phyloP scores from a whole-genome alignment of 2,888 invertebrate species.

The Cephus runcator region DNA sequence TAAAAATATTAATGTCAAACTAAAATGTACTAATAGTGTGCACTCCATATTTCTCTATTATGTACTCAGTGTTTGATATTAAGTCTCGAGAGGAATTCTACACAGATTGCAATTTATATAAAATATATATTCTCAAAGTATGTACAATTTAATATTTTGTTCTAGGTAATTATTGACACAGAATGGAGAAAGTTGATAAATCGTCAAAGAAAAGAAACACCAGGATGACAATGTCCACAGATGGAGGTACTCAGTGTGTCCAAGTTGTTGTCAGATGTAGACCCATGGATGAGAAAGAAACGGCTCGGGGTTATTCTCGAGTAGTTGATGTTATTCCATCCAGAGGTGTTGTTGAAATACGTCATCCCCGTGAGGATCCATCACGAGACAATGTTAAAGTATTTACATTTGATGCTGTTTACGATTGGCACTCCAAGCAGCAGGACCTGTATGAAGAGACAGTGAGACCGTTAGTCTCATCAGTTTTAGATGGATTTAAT shows the following conservation, averaged over 20 bases:
- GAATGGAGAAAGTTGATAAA: constrained; percentile 47
- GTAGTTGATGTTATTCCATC: constrained; percentile 87
- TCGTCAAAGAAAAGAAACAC: constrained; percentile 41
- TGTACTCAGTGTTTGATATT: neutral
- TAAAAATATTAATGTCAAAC: neutral
- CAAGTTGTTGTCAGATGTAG: constrained; percentile 98
- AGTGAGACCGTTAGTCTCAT: constrained; percentile 92
- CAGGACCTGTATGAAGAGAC: constrained; percentile 96
- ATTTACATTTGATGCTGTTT: constrained; percentile 98
- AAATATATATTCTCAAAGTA: neutral
- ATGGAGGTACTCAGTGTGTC: constrained; percentile 75
- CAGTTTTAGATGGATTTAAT: constrained; percentile 97
- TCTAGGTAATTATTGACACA: neutral
- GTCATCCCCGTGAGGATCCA: constrained; percentile 80
- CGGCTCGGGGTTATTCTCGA: constrained; percentile 76
- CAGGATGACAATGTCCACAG: constrained; percentile 34
- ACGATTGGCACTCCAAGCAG: constrained; percentile 91
- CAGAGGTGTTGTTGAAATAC: constrained; percentile 90
- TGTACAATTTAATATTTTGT: neutral
- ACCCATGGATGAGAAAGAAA: constrained; percentile 92
- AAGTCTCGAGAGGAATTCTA: neutral
- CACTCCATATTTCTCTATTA: neutral
- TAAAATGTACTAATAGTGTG: neutral
- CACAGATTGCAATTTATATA: neutral
- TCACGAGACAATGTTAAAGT: constrained; percentile 83